phyloP scores from a whole-genome alignment of 2,888 invertebrate genomes.

The Hypercompe scribonia region DNA sequence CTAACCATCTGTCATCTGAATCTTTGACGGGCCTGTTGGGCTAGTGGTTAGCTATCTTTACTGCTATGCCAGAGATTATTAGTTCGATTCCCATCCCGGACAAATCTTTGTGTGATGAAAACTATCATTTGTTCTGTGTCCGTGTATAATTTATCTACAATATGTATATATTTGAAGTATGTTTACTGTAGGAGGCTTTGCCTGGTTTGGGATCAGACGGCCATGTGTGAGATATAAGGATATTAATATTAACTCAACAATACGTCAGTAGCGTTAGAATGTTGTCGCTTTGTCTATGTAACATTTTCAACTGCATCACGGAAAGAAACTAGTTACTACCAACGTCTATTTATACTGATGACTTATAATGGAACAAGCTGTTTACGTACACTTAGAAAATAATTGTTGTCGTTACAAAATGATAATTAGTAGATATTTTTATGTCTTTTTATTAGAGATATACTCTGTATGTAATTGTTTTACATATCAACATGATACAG shows the following conservation, averaged over 20 bases:
- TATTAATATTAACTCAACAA: neutral
- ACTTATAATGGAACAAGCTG: slow-evolving; percentile 4
- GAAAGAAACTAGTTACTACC: slow-evolving; percentile 1
- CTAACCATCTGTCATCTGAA: too few relatives aligned
- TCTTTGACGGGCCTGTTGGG: too few relatives aligned
- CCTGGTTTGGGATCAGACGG: too few relatives aligned
- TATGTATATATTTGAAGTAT: too few relatives aligned
- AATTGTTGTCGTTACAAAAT: neutral
- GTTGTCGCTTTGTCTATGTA: neutral
- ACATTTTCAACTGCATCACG: slow-evolving; percentile 5
- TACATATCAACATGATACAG: neutral
- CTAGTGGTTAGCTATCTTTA: too few relatives aligned
- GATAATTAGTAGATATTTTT: slow-evolving; percentile 8
- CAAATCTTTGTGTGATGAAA: too few relatives aligned
- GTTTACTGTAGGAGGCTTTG: too few relatives aligned
- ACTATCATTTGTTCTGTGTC: too few relatives aligned
- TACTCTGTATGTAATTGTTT: neutral
- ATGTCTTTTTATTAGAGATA: neutral
- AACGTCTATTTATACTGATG: slow-evolving; percentile 9
- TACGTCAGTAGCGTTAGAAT: neutral
- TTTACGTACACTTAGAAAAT: slow-evolving; percentile 6
- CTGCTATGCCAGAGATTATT: too few relatives aligned
- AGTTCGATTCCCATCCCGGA: too few relatives aligned
- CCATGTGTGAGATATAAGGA: neutral
- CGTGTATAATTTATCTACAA: too few relatives aligned